Percentiles rank a stretch among this genome's conserved stretches.
Evolutionary conservation across 2,113 vertebrate genomes (phyloP).

Genomic region (Arenaria interpres): DNA sequence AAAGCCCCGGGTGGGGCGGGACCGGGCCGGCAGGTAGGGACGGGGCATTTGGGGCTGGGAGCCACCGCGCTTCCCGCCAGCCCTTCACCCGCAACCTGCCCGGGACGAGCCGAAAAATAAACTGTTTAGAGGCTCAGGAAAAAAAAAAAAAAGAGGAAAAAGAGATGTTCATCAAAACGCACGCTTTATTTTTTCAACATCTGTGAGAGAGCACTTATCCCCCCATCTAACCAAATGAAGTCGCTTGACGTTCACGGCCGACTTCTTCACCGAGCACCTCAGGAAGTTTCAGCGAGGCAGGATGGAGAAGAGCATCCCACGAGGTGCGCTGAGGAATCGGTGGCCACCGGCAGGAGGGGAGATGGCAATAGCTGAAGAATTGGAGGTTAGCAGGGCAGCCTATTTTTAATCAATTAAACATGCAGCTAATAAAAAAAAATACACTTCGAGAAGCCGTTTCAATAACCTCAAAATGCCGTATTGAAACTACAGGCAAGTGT

Average conservation of each 20-base stretch:
- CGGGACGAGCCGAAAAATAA: neutral
- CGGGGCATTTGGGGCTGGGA: neutral
- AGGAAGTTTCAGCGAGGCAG: neutral
- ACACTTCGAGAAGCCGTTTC: neutral
- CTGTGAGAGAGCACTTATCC: neutral
- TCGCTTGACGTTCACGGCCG: neutral
- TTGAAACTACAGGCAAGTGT: neutral
- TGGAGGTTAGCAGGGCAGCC: neutral
- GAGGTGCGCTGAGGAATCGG: neutral
- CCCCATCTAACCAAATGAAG: neutral
- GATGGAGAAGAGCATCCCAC: neutral
- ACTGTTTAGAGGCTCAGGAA: neutral
- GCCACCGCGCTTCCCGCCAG: neutral
- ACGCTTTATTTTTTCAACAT: neutral
- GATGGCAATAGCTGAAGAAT: neutral
- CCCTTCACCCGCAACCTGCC: neutral
- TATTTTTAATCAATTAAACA: slow-evolving; percentile 57
- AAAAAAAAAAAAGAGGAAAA: too few species aligned
- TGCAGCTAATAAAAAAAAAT: neutral
- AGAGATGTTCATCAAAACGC: neutral
- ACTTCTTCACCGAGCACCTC: neutral
- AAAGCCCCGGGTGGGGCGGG: neutral
- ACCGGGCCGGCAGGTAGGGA: neutral
- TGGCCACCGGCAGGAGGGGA: neutral
- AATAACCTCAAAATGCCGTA: neutral